Base-by-base conservation (phyloP, 1,140 invertebrate species). In the Drepana arcuata region DNA sequence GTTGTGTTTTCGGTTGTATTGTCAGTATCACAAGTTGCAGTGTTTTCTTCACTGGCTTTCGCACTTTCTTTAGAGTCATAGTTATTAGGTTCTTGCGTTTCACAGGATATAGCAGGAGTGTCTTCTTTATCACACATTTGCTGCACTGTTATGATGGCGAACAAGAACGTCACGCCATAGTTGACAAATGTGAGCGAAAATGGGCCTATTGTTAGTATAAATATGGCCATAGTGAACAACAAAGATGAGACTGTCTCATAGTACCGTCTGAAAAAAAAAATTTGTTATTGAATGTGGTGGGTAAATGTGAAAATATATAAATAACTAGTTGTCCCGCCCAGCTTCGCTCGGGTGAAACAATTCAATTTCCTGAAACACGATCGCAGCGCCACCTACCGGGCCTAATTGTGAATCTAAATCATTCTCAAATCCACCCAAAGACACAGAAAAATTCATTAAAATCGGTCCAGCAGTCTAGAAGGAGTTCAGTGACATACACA, bases 121-220 rank as follows among this genome's bases (percentile, higher is more conserved):
- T 49, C 42, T 31, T 60, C 53, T 10, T 30, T 44, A 33, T 68
- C 68, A 30, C 80, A 62, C 7, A 84, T 21, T 46, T 89, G 87
- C 41, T 89, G 88, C 5, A 83, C 11, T 2, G 85, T 82, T 10
- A 88, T 77, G 6, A 88, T 32, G 0, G 68, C 58, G 45, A 89
- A 86, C 27, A 84, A 68, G 4, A 69, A 63, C 7, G 85, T 77
- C 11, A 89, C 64, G 11, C 86, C 68, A 62, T 84, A 88, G 49
- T 86, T 88, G 2, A 89, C 66, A 9, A 87, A 56, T 44, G 83
- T 85, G 5, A 89, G 50, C 0, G 86, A 82, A n/a, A 85, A 70
- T 16, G 87, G 83, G 7, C 85, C 85, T 38, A 88, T 82, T 2
- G 86, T 64, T 26, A 89, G 52, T 16, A 82, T 73, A 15, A 84